Evolutionary conservation across 1,140 invertebrate species (phyloP), one percentile per base, ranked within the genome.

Genomic region (Battus philenor): DNA sequence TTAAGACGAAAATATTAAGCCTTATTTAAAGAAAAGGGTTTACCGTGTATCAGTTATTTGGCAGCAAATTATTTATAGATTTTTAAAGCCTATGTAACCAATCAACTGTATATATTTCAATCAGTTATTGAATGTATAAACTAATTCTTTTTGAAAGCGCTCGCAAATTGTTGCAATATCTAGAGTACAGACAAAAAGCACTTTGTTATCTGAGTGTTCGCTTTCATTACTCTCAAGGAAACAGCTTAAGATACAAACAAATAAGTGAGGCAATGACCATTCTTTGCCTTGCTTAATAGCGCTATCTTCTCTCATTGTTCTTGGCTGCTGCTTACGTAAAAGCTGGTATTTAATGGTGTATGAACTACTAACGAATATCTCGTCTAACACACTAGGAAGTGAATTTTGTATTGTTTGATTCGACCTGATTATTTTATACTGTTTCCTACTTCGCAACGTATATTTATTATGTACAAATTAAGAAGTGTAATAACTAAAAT

Each of bases 241-340:
- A 64, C 64, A 62, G 48, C 60, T 67, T 63, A 58, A 63, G 52
- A 62, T 54, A 45, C 52, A 59, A 69, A 78, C 62, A 72, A 69
- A 73, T 70, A 69, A 54, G 52, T 80, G 66, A 77, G 47, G 75
- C 73, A 78, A 78, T 73, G 70, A 71, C 67, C 60, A 71, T 79
- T 79, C 68, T 74, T 76, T 69, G 66, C 60, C 54, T 68, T 68
- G 54, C 63, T 59, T 59, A 68, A 75, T 61, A 56, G 54, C 56
- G 62, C 69, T 75, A 82, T 78, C 68, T 77, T 69, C 59, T 71
- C 58, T 50, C 67, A 83, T 83, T 83, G 79, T 83, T 80, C 58
- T 53, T 48, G 27, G 38, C 57, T 48, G 45, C 46, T 36, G 47
- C 56, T 82, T 82, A 78, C 78, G 73, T 76, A 79, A 75, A 68